Evolutionary conservation across 2,888 invertebrate species (phyloP).

Genomic region (Metopia argyrocephala): DNA sequence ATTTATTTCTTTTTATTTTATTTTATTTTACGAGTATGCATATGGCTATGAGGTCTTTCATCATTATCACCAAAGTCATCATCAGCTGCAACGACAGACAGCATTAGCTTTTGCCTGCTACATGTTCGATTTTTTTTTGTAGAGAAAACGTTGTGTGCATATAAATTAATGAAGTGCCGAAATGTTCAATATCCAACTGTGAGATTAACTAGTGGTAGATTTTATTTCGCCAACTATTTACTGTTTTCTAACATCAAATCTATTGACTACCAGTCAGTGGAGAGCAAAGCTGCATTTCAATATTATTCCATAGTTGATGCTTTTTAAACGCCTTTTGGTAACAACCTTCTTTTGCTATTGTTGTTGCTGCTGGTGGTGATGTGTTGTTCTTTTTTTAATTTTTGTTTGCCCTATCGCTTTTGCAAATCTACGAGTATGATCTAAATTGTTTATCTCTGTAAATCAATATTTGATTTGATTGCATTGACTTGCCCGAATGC

Average conservation of each 20-base stretch:
- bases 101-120: slow-evolving; percentile 39
- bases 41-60: slow-evolving; percentile 29
- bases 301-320: slow-evolving; percentile 13
- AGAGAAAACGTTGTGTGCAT: slow-evolving; percentile 55
- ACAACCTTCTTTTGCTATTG: slow-evolving; percentile 37
- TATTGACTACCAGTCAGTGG: not conserved
- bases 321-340: slow-evolving; percentile 55
- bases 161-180: slow-evolving; percentile 66
- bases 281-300: not conserved
- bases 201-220: slow-evolving; percentile 63
- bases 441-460: slow-evolving; percentile 63
- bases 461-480: slow-evolving; percentile 62
- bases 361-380: not conserved
- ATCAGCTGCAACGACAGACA: slow-evolving; percentile 43
- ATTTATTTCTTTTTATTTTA: not conserved
- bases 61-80: slow-evolving; percentile 49
- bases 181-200: slow-evolving; percentile 63
- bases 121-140: slow-evolving; percentile 23
- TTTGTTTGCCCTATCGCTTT: slow-evolving; percentile 28
- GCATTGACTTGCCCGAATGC: slow-evolving; percentile 43
- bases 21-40: slow-evolving; percentile 35
- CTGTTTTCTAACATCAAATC: slow-evolving; percentile 19
- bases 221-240: slow-evolving; percentile 53
- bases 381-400: not conserved
- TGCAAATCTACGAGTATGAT: slow-evolving; percentile 60